These are phyloP conservation scores for Tretioscincus oriximinensis DNA, from an alignment of 2,113 vertebrate species.

Conservation along the genomic window DNA sequence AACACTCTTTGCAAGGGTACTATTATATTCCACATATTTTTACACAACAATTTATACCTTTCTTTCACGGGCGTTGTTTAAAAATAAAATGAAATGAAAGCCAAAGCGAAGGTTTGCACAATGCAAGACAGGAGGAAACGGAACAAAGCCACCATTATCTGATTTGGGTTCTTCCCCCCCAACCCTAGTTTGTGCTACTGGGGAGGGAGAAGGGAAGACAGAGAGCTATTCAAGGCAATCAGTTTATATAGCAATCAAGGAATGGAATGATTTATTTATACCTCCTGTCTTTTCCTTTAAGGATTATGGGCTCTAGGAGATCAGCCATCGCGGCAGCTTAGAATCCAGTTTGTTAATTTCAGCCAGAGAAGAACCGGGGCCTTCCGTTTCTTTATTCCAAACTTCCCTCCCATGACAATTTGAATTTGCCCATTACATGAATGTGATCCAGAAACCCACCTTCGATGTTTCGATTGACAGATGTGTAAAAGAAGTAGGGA, in stretches of 20 bases:
- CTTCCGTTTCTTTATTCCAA: no score
- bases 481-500: no score
- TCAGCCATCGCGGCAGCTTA: background rate
- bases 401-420: background rate
- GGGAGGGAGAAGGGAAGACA: background rate
- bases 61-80: conserved; percentile 49
- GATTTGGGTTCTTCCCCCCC: background rate
- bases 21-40: conserved; percentile 69
- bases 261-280: background rate
- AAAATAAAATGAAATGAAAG: conserved; percentile 25
- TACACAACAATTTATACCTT: conserved; percentile 71
- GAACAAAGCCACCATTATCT: background rate
- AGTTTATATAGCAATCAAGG: background rate
- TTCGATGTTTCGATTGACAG: no score
- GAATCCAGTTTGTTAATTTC: background rate
- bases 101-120: background rate
- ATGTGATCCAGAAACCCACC: background rate
- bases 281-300: background rate
- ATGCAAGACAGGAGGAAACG: conserved; percentile 24
- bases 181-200: background rate
- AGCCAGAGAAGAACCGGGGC: background rate
- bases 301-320: background rate
- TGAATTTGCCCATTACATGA: background rate
- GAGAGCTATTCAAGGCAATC: background rate
- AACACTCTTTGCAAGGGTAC: conserved; percentile 66